phyloP scores from a whole-genome alignment of 2,888 invertebrate genomes.

The Aphodius sticticus region DNA sequence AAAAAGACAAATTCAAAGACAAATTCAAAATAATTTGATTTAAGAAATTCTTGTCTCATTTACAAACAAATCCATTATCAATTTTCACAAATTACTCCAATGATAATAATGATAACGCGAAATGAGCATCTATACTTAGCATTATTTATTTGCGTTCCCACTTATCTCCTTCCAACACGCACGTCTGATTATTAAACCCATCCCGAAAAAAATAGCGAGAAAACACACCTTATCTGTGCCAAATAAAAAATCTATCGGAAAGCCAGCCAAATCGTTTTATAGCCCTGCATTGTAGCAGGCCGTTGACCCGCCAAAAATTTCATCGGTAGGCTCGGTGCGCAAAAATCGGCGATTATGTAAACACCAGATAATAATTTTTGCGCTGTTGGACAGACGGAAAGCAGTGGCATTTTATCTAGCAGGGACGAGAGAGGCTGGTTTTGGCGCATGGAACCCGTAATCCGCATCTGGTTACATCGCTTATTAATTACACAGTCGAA shows the following conservation, averaged over 20 bases:
- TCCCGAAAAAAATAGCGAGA: background rate
- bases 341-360: slow-evolving; percentile 27
- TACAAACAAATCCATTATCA: background rate
- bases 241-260: background rate
- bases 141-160: background rate
- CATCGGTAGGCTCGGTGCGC: background rate
- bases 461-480: background rate
- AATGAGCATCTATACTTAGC: background rate
- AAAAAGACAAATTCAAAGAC: too few relatives aligned
- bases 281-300: background rate
- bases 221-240: background rate
- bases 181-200: background rate
- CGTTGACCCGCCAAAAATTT: background rate
- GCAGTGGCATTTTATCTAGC: background rate
- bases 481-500: background rate
- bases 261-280: background rate
- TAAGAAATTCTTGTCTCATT: background rate
- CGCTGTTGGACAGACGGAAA: background rate
- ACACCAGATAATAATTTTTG: slow-evolving; percentile 26
- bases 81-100: background rate
- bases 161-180: background rate
- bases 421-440: background rate
- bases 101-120: background rate
- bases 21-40: background rate
- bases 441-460: background rate